Evolutionary conservation across 37 sponge, comb jelly and placozoan species (phyloP), one percentile per base, ranked within the genome.

Genomic region (Haliclona indistincta): DNA sequence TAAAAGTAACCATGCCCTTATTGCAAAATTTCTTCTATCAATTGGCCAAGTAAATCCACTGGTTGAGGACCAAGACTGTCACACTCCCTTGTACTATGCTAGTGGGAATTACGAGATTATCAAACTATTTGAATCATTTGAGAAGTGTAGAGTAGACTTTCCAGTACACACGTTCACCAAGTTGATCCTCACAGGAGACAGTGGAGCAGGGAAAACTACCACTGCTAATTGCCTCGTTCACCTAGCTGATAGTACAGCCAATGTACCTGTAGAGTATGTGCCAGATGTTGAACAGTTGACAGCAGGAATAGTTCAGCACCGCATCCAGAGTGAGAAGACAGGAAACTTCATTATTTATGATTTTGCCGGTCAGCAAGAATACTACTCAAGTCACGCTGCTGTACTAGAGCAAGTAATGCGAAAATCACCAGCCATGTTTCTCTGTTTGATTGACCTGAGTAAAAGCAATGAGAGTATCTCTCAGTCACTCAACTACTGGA

Each of bases 311-410:
- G 54, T 41, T 22, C 72, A 53, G 30, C 43, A 41, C 26, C 33
- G 11, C 25, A 22, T 71, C 34, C 30, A 49, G 34, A 72, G 55
- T 29, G 6, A 23, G 2, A 54, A 54, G 3, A 26, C 32, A 19
- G 67, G 67, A 39, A 43, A 72, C 30, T 23, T 32, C 37, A 23
- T 72, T 7, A 1, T 72, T 8, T 72, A 51, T 34, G 73, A 72
- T n/a, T 72, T 72, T 29, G 73, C 73, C 7, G 73, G 73, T 17
- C 73, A 72, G 55, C 40, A 6, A 0, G 38, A 72, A 15, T 72
- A 72, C 38, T 26, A 54, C 38, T 39, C 43, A 23, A 39, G 43
- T 15, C 73, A 72, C 54, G 32, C 38, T 39, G 30, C 54, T 23
- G 54, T 38, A 34, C 35, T 72, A 38, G 73, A 72, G 73, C 30